These are phyloP conservation scores for Hipposideros armiger DNA, from an alignment of 2,113 vertebrate species.

Conservation along the genomic window DNA sequence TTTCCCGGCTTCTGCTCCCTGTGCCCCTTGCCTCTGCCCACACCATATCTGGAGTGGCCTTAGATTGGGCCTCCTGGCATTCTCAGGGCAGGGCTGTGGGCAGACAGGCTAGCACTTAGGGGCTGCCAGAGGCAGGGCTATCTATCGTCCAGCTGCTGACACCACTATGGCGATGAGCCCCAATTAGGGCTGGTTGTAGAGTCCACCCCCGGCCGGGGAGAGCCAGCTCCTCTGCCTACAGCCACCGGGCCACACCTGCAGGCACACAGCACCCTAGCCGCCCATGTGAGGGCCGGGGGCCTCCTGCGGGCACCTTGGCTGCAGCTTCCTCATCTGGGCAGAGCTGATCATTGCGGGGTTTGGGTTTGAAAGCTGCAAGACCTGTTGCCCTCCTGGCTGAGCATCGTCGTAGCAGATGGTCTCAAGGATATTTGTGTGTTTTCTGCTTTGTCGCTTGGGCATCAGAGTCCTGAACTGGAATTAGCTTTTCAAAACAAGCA, in stretches of 20 bases:
- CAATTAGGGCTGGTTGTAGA: neutral
- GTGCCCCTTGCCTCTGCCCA: neutral
- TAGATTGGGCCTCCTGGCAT: neutral
- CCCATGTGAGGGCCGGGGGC: neutral
- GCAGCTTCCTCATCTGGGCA: neutral
- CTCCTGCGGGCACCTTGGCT: neutral
- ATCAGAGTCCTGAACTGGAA: constrained; percentile 39
- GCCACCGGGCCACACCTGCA: neutral
- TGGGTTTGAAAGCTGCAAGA: neutral
- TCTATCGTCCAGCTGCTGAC: neutral
- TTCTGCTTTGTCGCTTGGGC: constrained; percentile 32
- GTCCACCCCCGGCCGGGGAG: neutral
- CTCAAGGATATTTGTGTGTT: neutral
- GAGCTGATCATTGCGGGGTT: rapidly evolving
- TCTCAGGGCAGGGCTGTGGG: neutral
- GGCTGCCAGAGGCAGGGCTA: neutral
- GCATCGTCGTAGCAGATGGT: neutral
- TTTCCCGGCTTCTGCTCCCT: neutral
- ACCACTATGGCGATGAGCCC: neutral
- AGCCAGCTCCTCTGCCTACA: neutral
- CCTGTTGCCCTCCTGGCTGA: neutral
- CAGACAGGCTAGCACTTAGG: neutral
- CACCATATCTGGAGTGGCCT: neutral
- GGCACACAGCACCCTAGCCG: neutral
- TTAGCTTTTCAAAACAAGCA: constrained; percentile 51